Evolutionary conservation across 2,113 vertebrate genomes (phyloP).

Genomic region (Oncorhynchus masou): DNA sequence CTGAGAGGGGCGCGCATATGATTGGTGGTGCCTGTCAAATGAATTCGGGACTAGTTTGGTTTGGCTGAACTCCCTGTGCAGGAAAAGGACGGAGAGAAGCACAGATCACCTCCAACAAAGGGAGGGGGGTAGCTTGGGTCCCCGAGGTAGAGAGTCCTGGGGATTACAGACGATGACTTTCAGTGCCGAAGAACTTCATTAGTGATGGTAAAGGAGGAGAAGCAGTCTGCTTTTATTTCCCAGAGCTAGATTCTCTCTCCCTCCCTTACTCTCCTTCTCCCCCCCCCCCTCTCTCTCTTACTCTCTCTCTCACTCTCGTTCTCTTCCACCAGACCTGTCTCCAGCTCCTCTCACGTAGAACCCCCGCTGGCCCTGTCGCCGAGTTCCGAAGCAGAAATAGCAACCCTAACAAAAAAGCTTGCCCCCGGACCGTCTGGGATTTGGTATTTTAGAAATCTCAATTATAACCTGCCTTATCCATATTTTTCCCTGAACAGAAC

Average conservation of each 20-base stretch:
- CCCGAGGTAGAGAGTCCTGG: conserved; percentile 1
- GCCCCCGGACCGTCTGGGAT: conserved; percentile 19
- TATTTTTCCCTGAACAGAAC: conserved; percentile 27
- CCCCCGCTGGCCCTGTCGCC: conserved; percentile 8
- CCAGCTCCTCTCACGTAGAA: background rate
- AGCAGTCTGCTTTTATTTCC: conserved; percentile 8
- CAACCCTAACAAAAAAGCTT: conserved; percentile 10
- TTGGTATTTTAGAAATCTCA: conserved; percentile 35
- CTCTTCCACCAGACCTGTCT: conserved; percentile 8
- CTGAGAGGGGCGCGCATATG: conserved; percentile 1
- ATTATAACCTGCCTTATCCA: conserved; percentile 37
- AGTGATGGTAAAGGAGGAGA: conserved; percentile 18
- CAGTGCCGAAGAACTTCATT: conserved; percentile 16
- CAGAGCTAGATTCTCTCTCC: background rate
- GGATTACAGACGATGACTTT: conserved; percentile 31
- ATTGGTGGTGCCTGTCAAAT: conserved; percentile 19
- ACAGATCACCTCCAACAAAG: conserved; percentile 13
- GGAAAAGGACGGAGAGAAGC: background rate
- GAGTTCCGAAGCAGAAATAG: conserved; percentile 25
- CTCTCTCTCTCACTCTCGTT: background rate
- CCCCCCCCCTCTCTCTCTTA: background rate
- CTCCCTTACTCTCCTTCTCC: background rate
- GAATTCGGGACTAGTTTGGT: conserved; percentile 8
- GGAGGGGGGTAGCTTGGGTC: background rate
- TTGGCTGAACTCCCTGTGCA: background rate